These are phyloP conservation scores for Gerris buenoi DNA, from an alignment of 1,140 invertebrate genomes.

Conservation along the genomic window DNA sequence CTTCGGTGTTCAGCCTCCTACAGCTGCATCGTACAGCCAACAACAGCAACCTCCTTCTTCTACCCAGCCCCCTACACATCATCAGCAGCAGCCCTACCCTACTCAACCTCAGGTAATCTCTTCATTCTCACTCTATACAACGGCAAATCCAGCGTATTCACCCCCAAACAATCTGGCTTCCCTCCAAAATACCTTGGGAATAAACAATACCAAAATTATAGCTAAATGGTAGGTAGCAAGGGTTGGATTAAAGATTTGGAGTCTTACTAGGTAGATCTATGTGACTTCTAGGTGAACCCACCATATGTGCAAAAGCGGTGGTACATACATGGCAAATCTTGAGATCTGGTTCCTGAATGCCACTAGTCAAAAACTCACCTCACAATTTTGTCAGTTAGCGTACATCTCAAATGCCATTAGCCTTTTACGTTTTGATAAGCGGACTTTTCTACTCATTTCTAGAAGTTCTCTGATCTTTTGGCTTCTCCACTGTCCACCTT, in stretches of 20 bases:
- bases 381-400: no score
- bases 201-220: neutral
- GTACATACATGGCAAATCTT: no score
- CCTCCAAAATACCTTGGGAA: neutral
- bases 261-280: neutral
- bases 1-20: neutral
- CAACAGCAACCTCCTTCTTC: neutral
- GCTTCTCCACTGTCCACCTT: no score
- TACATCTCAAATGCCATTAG: no score
- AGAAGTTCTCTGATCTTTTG: no score
- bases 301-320: no score
- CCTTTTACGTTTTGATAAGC: no score
- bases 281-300: neutral
- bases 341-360: no score
- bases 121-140: neutral
- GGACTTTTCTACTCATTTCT: no score
- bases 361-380: no score
- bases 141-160: neutral
- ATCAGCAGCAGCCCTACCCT: neutral
- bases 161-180: no score
- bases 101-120: neutral
- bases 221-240: neutral
- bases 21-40: neutral
- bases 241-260: neutral
- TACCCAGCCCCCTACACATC: neutral